Percentiles rank a stretch among this genome's conserved stretches.
Conservation (phyloP, 2,888 invertebrate genomes). For the Drosophila prolongata region DNA sequence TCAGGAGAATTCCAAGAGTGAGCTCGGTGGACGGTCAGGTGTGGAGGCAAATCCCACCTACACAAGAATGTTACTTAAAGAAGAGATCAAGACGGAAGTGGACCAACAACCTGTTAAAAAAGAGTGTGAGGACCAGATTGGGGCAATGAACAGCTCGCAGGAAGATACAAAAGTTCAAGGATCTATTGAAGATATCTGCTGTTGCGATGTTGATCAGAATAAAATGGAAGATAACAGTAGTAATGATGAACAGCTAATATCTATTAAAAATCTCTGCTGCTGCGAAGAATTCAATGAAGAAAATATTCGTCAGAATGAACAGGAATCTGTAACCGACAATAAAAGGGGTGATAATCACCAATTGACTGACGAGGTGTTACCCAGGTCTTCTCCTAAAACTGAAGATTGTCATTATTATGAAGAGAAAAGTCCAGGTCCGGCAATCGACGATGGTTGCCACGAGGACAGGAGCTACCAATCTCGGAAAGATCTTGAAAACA, state of each 20-base stretch:
- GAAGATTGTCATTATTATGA: too few relatives aligned
- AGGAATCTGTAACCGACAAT: not conserved
- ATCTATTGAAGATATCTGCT: not conserved
- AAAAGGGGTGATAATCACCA: not conserved
- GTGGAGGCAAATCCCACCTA: slow-evolving; percentile 13
- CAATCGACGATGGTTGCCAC: not conserved
- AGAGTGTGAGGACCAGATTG: not conserved
- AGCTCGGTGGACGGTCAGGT: slow-evolving; percentile 1
- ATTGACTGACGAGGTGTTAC: too few relatives aligned
- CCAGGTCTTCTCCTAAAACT: not conserved
- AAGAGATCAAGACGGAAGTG: not conserved
- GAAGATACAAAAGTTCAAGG: not conserved
- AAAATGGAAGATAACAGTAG: not conserved
- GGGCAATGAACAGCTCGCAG: not conserved
- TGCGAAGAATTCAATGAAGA: not conserved
- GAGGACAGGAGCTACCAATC: not conserved
- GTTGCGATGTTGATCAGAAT: not conserved
- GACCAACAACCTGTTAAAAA: not conserved
- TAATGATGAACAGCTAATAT: not conserved
- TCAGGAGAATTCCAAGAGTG: slow-evolving; percentile 32
- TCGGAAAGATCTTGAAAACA: not conserved
- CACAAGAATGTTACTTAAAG: slow-evolving; percentile 13
- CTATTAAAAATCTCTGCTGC: not conserved
- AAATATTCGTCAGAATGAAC: not conserved
- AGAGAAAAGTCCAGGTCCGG: not conserved